phyloP scores from a whole-genome alignment of 2,797 vertebrate genomes.

The Steatocranus sp. region DNA sequence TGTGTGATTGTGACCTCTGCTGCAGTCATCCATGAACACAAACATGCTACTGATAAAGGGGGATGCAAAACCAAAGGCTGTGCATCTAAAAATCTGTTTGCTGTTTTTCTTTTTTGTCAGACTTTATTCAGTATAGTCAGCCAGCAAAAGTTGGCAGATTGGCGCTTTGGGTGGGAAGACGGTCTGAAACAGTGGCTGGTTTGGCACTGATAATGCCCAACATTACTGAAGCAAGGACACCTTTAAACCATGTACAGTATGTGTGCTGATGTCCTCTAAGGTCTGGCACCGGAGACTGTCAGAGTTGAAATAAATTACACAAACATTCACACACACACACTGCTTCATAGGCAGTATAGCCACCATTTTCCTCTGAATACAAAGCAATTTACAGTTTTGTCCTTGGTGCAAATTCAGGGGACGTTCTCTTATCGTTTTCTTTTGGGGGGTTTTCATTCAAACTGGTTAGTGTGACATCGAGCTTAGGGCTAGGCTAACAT shows the following conservation, averaged over 20 bases:
- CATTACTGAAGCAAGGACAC: constrained; percentile 36
- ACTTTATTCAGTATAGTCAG: not conserved
- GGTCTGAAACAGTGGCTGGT: constrained; percentile 18
- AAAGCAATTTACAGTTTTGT: constrained; percentile 38
- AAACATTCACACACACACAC: not conserved
- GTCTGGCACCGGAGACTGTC: constrained; percentile 21
- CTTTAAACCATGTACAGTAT: constrained; percentile 13
- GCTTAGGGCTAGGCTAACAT: not conserved
- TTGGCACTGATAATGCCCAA: constrained; percentile 19
- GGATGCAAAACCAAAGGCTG: constrained; percentile 21
- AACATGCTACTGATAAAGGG: constrained; percentile 36
- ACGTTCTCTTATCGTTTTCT: constrained; percentile 17
- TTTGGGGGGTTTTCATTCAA: not conserved
- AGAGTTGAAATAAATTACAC: constrained; percentile 29
- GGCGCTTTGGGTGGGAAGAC: constrained; percentile 3
- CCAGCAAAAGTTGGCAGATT: not conserved
- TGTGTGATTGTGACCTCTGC: constrained; percentile 38
- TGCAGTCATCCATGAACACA: constrained; percentile 22
- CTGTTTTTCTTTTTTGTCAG: constrained; percentile 12
- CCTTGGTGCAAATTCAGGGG: constrained; percentile 34
- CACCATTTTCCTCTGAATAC: constrained; percentile 23
- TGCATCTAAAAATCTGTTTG: constrained; percentile 15
- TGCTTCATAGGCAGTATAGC: not conserved
- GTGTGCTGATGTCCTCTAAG: constrained; percentile 25
- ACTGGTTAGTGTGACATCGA: constrained; percentile 5